These are phyloP conservation scores for Nyctereutes procyonoides DNA, from an alignment of 2,113 vertebrate species.

Conservation along the genomic window DNA sequence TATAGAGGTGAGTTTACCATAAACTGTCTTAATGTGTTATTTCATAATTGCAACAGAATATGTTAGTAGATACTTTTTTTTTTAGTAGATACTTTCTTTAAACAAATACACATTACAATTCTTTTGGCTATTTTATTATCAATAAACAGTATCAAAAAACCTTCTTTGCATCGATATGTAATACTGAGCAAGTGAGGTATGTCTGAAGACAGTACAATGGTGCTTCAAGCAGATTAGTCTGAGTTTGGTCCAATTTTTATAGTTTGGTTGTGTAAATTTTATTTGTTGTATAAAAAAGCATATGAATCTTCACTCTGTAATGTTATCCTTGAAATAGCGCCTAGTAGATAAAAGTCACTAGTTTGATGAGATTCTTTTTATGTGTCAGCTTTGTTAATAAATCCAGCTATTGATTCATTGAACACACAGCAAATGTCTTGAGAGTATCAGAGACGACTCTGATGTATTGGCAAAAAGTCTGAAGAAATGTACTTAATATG, in stretches of 20 bases:
- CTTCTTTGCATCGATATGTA: not conserved
- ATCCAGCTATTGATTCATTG: not conserved
- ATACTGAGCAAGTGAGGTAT: not conserved
- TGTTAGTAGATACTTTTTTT: not conserved
- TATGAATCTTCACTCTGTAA: not conserved
- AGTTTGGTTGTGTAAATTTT: not conserved
- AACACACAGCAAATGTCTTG: not conserved
- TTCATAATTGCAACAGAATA: not conserved
- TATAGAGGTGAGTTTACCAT: constrained; percentile 93
- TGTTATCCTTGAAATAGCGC: not conserved
- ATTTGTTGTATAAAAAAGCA: not conserved
- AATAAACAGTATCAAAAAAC: not conserved
- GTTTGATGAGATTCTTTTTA: not conserved
- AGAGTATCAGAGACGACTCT: not conserved
- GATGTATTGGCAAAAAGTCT: not conserved
- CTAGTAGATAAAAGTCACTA: not conserved
- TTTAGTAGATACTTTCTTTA: not conserved
- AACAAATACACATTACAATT: not conserved
- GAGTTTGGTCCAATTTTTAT: not conserved
- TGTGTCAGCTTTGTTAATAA: not conserved
- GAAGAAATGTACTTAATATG: not conserved
- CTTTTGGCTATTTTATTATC: not conserved
- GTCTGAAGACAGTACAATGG: not conserved
- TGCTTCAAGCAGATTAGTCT: not conserved
- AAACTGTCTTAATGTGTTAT: accelerated